Evolutionary conservation across 2,113 vertebrate genomes (phyloP).

Genomic region (Corythoichthys haematopterus): DNA sequence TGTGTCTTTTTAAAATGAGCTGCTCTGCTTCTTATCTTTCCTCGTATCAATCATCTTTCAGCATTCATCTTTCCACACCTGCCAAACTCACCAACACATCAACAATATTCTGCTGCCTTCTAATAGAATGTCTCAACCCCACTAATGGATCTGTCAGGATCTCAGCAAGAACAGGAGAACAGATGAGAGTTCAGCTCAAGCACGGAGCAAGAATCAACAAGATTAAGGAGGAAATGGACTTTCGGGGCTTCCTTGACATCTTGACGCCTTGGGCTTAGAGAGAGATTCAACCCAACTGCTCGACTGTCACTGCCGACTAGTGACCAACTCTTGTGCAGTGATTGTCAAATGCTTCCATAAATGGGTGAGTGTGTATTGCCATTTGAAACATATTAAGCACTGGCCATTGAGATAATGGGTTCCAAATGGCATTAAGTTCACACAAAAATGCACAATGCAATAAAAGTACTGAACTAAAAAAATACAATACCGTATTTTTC

Average conservation of each 20-base stretch:
- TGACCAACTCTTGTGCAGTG: not conserved
- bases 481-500: too few relatives aligned
- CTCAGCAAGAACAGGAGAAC: constrained; percentile 43
- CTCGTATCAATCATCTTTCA: constrained; percentile 54
- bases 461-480: too few relatives aligned
- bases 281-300: constrained; percentile 39
- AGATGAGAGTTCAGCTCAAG: constrained; percentile 38
- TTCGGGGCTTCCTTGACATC: constrained; percentile 17
- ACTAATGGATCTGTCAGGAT: constrained; percentile 67
- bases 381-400: too few relatives aligned
- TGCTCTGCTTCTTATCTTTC: constrained; percentile 33
- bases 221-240: constrained; percentile 8
- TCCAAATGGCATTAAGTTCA: too few relatives aligned
- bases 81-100: constrained; percentile 50
- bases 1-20: constrained; percentile 43
- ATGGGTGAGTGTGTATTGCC: not conserved
- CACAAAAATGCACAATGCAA: too few relatives aligned
- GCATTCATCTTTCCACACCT: constrained; percentile 47
- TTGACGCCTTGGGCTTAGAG: constrained; percentile 13
- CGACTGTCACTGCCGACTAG: constrained; percentile 29
- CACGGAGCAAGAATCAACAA: constrained; percentile 16
- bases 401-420: too few relatives aligned
- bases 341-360: constrained; percentile 32
- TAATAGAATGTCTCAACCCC: constrained; percentile 62
- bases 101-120: constrained; percentile 46